Evolutionary conservation across 2,113 vertebrate genomes (phyloP), one percentile per base, ranked within the genome.

Genomic region (Misgurnus anguillicaudatus): DNA sequence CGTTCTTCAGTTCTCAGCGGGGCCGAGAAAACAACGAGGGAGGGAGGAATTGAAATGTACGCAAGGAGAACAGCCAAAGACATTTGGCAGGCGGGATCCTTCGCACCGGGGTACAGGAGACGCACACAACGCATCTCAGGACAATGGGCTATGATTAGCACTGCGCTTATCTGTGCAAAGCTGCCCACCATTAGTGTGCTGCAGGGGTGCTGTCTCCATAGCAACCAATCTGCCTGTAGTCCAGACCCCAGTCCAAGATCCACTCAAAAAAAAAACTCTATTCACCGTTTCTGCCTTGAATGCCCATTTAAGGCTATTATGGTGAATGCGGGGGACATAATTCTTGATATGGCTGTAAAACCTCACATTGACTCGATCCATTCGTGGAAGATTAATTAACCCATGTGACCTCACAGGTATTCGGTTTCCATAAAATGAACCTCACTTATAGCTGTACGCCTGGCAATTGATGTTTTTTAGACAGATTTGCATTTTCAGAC

Each of bases 141-240:
- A 74, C 69, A 80, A 80, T 74, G 47, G 60, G 39, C 58, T 66
- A 58, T 74, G 78, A 80, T 80, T 80, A 80, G 78, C 78, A 80
- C 60, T 36, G 19, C 45, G 69, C 61, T 79, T 83, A 62, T 78
- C 67, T 77, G 74, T n/a, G 14, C 60, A 51, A 60, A 8, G 57
- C 57, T 39, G 51, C 8, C 76, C 64, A 73, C 77, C 76, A 84
- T 87, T 84, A 80, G 71, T 64, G 78, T 60, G 64, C 75, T 72
- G 42, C 42, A 85, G 77, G 80, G 61, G 66, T 68, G 70, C 70
- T 0, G 87, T 87, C 73, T 78, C 87, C 78, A 41, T 88, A 80
- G 85, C 84, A 83, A 87, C 84, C 73, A 76, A 64, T 68, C 76
- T 75, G 63, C 68, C 72, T 81, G 79, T 76, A 65, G 68, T 73